Conservation (phyloP, 2,888 invertebrate genomes). For the Trissolcus brochymenae region DNA sequence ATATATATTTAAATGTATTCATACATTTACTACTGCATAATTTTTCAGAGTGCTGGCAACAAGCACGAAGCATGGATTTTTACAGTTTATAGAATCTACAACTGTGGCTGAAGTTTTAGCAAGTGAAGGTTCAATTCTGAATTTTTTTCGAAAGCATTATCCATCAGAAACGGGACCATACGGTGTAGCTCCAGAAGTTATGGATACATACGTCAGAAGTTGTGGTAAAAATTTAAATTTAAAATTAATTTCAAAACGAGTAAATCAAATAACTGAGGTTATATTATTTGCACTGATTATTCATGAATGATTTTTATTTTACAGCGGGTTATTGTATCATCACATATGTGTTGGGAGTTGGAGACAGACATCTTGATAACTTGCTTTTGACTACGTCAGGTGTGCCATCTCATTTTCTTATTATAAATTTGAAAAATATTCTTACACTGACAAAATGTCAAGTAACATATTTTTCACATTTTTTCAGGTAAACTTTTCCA, state of each 20-base stretch:
- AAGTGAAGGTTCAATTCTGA: conserved; percentile 92
- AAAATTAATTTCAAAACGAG: background rate
- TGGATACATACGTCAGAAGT: conserved; percentile 97
- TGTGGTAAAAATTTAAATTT: conserved; percentile 82
- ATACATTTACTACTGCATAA: no score
- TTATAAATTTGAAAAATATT: background rate
- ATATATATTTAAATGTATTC: background rate
- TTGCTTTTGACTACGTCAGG: conserved; percentile 93
- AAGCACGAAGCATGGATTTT: conserved; percentile 95
- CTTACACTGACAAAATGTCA: no score
- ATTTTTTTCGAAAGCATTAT: conserved; percentile 93
- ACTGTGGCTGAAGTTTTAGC: conserved; percentile 94
- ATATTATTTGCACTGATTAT: conserved; percentile 4
- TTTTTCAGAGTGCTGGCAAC: conserved; percentile 90
- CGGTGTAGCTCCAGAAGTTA: conserved; percentile 94
- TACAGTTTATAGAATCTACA: conserved; percentile 95
- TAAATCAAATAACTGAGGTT: background rate
- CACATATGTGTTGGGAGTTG: conserved; percentile 97
- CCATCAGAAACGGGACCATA: conserved; percentile 92
- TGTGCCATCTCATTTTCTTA: conserved; percentile 26
- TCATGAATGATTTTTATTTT: conserved; percentile 52
- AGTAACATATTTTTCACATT: no score
- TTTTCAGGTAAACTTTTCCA: conserved; percentile 90
- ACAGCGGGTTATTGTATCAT: conserved; percentile 97
- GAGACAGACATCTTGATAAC: conserved; percentile 98